A percentile compares a stretch with the other conserved stretches of the same genome.
phyloP scores from a whole-genome alignment of 2,888 invertebrate species.

The Timandra comae region DNA sequence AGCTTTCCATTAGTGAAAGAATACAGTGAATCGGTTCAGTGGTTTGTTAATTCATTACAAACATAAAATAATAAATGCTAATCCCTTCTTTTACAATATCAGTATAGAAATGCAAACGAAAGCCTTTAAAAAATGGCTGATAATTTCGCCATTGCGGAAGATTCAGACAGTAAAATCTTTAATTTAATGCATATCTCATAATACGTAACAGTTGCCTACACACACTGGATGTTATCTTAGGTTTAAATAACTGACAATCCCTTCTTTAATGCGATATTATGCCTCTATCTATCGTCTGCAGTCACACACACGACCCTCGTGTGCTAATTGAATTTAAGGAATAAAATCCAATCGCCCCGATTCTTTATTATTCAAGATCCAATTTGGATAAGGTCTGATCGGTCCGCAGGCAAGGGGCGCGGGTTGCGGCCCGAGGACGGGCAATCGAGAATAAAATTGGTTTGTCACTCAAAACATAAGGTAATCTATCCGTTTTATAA shows the following conservation, averaged over 20 bases:
- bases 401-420: conserved; percentile 55
- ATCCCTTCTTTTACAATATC: too few species aligned
- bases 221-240: conserved; percentile 17
- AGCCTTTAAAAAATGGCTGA: too few species aligned
- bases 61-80: too few species aligned
- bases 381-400: conserved; percentile 78
- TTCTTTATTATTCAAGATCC: conserved; percentile 79
- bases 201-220: too few species aligned
- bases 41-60: too few species aligned
- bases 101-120: too few species aligned
- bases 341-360: conserved; percentile 78
- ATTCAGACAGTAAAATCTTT: background rate
- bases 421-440: conserved; percentile 46
- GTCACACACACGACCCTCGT: conserved; percentile 73
- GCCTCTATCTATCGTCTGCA: conserved; percentile 74
- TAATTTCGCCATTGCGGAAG: too few species aligned
- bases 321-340: conserved; percentile 78
- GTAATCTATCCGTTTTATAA: conserved; percentile 38
- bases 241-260: conserved; percentile 52
- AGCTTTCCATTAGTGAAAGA: too few species aligned
- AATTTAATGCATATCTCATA: too few species aligned
- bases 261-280: conserved; percentile 69
- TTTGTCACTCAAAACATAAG: conserved; percentile 78
- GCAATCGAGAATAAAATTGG: conserved; percentile 75
- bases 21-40: too few species aligned